A percentile compares a stretch with the other conserved stretches of the same genome.
These are phyloP conservation scores for Meiosimyza decipiens DNA, from an alignment of 2,888 invertebrate species.

Conservation along the genomic window DNA sequence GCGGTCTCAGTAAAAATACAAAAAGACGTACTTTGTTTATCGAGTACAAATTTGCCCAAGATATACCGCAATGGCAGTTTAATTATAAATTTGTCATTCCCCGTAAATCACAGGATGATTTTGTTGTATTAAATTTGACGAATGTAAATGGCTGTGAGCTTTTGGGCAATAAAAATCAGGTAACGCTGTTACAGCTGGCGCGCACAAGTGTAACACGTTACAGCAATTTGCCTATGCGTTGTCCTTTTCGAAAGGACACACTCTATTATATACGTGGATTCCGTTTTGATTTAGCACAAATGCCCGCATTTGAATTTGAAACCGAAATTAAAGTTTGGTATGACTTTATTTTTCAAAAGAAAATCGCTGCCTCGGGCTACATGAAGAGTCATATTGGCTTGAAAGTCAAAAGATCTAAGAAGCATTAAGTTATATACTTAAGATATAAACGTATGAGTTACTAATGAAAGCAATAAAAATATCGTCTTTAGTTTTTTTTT, in stretches of 20 bases:
- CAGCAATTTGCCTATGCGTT: constrained; percentile 41
- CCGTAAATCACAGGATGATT: constrained; percentile 29
- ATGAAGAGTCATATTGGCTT: too few relatives aligned
- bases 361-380: constrained; percentile 41
- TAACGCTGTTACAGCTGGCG: constrained; percentile 42
- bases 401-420: too few relatives aligned
- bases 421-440: too few relatives aligned
- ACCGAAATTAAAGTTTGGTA: constrained; percentile 18
- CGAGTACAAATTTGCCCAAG: constrained; percentile 41
- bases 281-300: constrained; percentile 42
- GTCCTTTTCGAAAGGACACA: constrained; percentile 42
- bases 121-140: constrained; percentile 42
- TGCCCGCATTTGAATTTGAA: constrained; percentile 45
- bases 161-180: constrained; percentile 46
- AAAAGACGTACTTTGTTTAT: constrained; percentile 42
- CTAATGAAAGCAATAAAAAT: too few relatives aligned
- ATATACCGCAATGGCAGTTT: constrained; percentile 24
- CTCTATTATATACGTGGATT: constrained; percentile 45
- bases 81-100: constrained; percentile 41
- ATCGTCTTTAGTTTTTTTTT: too few relatives aligned
- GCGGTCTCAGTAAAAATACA: constrained; percentile 42
- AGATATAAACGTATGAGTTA: too few relatives aligned
- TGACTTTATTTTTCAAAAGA: not conserved
- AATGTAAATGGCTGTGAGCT: constrained; percentile 46
- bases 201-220: constrained; percentile 39